Evolutionary conservation across 1,140 invertebrate genomes (phyloP), one percentile per base, ranked within the genome.

Genomic region (Lithobius niger): DNA sequence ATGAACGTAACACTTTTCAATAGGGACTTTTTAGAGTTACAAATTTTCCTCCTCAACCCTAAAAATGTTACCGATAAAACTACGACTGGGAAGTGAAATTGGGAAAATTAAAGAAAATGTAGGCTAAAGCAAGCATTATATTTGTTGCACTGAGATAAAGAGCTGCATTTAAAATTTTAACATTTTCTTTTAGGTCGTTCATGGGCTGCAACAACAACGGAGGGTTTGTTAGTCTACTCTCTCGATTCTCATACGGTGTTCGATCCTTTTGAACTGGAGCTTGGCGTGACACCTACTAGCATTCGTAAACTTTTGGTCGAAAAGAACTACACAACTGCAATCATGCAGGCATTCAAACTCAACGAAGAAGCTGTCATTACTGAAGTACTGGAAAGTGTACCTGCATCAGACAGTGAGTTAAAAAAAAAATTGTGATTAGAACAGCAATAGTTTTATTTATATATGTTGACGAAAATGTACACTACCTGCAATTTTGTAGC

Each of bases 211-310:
- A 86, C 86, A 0, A 88, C 88, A 0, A 97, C 93, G 0, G 94
- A 98, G 76, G 96, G 95, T 3, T 74, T 98, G 1, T 69, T 97
- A 1, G 74, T 97, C 42, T 98, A 96, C 71, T 86, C 89, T 0
- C 74, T 96, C 22, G 88, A 90, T 63, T 73, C 78, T 25, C 82
- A 79, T 54, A 70, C 80, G 1, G 71, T 82, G 1, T 92, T 86
- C 69, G 88, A 94, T 75, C 92, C 92, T 0, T 91, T 87, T 69
- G 77, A 88, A 44, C 71, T 96, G 3, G 85, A 90, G 48, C 67
- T 82, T 4, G 78, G 80, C 52, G 83, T 94, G 1, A 97, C 91
- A 0, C 86, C 90, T 1, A 67, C 75, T 10, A 76, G 79, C 3
- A 76, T 88, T 2, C 78, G 76, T 60, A 67, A 79, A 50, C 77